These are phyloP conservation scores for Ifrita kowaldi DNA, from an alignment of 2,113 vertebrate genomes.

Conservation along the genomic window DNA sequence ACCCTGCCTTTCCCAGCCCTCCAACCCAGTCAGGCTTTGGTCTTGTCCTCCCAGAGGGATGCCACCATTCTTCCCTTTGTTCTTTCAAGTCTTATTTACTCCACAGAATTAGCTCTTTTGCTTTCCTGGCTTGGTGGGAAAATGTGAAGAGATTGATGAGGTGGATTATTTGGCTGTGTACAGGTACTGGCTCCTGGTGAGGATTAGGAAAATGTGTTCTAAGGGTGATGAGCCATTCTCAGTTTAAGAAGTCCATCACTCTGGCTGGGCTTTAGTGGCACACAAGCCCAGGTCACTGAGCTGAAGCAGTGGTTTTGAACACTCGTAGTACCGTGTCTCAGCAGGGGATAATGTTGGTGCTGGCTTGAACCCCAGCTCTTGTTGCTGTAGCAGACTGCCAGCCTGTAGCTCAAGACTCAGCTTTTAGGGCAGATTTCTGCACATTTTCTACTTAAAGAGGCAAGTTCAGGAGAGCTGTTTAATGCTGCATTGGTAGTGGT, in stretches of 20 bases:
- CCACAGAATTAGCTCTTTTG: not conserved
- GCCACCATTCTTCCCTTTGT: not conserved
- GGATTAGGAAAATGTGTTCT: not conserved
- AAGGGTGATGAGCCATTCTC: not conserved
- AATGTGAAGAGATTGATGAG: not conserved
- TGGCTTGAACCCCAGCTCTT: not conserved
- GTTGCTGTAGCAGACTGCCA: not conserved
- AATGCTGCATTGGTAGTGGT: not conserved
- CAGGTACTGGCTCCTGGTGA: not conserved
- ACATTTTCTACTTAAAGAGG: not conserved
- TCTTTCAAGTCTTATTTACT: not conserved
- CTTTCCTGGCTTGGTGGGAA: not conserved
- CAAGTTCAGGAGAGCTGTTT: not conserved
- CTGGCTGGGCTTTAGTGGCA: not conserved
- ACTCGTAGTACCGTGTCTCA: not conserved
- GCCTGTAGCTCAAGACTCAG: not conserved
- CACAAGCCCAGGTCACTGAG: not conserved
- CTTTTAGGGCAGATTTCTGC: not conserved
- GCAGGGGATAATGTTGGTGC: not conserved
- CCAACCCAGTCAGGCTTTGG: not conserved
- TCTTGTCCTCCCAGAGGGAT: not conserved
- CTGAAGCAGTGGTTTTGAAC: not conserved
- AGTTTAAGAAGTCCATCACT: not conserved
- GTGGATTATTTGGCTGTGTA: not conserved
- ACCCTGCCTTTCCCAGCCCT: not conserved